Evolutionary conservation across 2,888 invertebrate genomes (phyloP).

Genomic region (Polydrusus tereticollis): DNA sequence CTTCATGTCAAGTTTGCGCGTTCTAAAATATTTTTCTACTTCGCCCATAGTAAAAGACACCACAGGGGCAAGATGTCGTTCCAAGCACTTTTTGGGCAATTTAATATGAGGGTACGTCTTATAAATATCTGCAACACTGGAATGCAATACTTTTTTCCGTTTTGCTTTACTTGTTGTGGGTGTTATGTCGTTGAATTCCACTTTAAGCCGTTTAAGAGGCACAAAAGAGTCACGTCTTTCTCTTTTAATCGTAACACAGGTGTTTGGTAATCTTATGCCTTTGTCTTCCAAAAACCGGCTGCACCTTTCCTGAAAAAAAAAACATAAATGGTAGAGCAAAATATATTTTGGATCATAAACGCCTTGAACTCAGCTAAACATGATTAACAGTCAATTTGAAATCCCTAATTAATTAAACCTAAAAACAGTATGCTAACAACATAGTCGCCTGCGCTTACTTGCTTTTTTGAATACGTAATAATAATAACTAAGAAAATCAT

Average conservation of each 20-base stretch:
- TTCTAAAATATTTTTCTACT: conserved; percentile 51
- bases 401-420: no score
- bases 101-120: conserved; percentile 50
- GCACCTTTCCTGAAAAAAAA: conserved; percentile 48
- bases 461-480: no score
- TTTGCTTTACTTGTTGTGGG: background rate
- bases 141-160: conserved; percentile 35
- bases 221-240: conserved; percentile 1
- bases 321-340: conserved; percentile 1
- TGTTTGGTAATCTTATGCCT: conserved; percentile 38
- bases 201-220: conserved; percentile 5
- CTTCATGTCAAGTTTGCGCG: conserved; percentile 29
- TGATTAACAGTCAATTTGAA: no score
- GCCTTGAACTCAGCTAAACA: no score
- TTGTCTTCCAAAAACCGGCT: conserved; percentile 31
- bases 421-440: no score
- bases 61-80: conserved; percentile 47
- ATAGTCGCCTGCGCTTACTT: no score
- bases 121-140: conserved; percentile 49
- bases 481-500: no score
- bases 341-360: background rate
- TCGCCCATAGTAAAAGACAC: conserved; percentile 51
- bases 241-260: conserved; percentile 37
- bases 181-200: background rate
- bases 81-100: conserved; percentile 49